Evolutionary conservation across 2,888 invertebrate species (phyloP).

Genomic region (Drosophila sordidula): DNA sequence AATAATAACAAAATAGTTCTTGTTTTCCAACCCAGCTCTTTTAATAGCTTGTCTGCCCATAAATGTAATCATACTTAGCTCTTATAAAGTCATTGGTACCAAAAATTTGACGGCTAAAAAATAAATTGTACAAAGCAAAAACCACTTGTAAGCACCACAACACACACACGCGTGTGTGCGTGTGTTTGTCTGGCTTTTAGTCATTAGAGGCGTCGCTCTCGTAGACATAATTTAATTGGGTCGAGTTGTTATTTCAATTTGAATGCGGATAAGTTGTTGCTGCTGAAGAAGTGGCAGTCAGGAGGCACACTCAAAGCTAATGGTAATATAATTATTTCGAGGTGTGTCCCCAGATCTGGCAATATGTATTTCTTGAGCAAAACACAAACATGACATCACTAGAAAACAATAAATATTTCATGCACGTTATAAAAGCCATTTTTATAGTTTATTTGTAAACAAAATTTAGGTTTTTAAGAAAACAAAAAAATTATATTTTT

Average conservation of each 20-base stretch:
- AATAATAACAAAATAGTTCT: neutral
- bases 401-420: constrained; percentile 33
- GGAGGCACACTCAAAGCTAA: constrained; percentile 33
- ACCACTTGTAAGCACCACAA: constrained; percentile 48
- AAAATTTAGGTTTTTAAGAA: constrained; percentile 33
- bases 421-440: constrained; percentile 32
- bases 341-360: constrained; percentile 39
- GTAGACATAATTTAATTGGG: constrained; percentile 54
- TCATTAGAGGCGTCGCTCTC: constrained; percentile 49
- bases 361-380: neutral
- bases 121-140: constrained; percentile 12
- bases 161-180: constrained; percentile 15
- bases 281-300: constrained; percentile 39
- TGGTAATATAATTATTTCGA: constrained; percentile 50
- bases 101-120: constrained; percentile 24
- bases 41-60: neutral
- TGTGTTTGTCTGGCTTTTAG: constrained; percentile 28
- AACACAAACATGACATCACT: constrained; percentile 42
- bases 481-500: constrained; percentile 10
- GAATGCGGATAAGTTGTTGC: constrained; percentile 36
- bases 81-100: constrained; percentile 49
- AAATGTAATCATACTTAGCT: constrained; percentile 26
- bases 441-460: constrained; percentile 40
- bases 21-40: neutral
- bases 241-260: constrained; percentile 64